These are phyloP conservation scores for Ammodytes marinus DNA, from an alignment of 2,113 vertebrate species.

Conservation along the genomic window DNA sequence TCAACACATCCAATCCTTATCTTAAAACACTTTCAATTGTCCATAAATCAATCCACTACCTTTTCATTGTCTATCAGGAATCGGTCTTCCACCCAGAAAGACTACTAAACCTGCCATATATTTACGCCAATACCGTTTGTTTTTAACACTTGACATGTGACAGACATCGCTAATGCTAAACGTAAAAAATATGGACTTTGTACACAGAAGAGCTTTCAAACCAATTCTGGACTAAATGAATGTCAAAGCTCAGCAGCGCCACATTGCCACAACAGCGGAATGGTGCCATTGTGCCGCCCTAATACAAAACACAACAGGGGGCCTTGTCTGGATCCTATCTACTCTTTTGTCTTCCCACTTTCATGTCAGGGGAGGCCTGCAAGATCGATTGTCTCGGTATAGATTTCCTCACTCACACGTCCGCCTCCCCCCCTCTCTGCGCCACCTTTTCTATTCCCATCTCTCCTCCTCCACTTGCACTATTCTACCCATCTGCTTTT, in stretches of 20 bases:
- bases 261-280: constrained; percentile 26
- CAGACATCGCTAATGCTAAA: not conserved
- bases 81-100: constrained; percentile 7
- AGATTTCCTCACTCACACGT: constrained; percentile 51
- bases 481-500: not conserved
- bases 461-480: constrained; percentile 27
- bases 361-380: constrained; percentile 26
- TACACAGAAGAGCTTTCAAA: constrained; percentile 13
- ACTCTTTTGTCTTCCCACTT: constrained; percentile 12
- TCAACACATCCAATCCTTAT: not conserved
- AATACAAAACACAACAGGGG: constrained; percentile 13
- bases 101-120: constrained; percentile 16
- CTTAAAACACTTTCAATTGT: not conserved
- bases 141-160: constrained; percentile 39
- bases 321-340: constrained; percentile 46
- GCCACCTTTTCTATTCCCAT: constrained; percentile 35
- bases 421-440: constrained; percentile 3
- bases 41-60: not conserved
- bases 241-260: constrained; percentile 21
- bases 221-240: constrained; percentile 43
- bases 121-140: constrained; percentile 47
- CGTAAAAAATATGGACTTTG: constrained; percentile 4
- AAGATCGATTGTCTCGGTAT: constrained; percentile 47
- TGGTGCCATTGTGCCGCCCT: constrained; percentile 35
- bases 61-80: constrained; percentile 29